A percentile compares a stretch with the other conserved stretches of the same genome.
These are phyloP conservation scores for Mungos mungo DNA, from an alignment of 2,113 vertebrate genomes.

Conservation along the genomic window DNA sequence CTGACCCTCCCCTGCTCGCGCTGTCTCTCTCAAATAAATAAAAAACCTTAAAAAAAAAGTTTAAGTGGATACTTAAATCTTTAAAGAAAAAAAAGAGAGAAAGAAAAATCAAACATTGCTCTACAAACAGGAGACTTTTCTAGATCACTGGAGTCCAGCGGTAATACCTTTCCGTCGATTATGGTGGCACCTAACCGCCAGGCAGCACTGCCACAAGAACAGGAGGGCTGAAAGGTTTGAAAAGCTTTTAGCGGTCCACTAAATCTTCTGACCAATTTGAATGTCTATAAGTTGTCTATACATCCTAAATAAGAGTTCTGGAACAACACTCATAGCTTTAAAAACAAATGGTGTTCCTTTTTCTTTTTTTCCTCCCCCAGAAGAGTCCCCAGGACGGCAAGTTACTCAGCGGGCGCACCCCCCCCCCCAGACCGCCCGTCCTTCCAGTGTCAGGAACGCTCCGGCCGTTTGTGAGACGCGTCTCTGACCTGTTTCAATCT, in stretches of 20 bases:
- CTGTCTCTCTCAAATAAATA: no score
- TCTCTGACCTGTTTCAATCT: neutral
- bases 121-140: neutral
- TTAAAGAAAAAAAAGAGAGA: neutral
- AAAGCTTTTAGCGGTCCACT: slow-evolving; percentile 65
- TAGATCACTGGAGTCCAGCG: neutral
- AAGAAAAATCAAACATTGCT: neutral
- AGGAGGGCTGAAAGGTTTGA: neutral
- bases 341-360: neutral
- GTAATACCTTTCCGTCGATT: slow-evolving; percentile 39
- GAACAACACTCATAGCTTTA: neutral
- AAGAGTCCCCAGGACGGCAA: neutral
- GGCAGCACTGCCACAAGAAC: slow-evolving; percentile 36
- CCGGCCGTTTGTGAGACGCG: neutral
- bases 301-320: slow-evolving; percentile 4
- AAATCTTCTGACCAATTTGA: slow-evolving; percentile 65
- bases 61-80: neutral
- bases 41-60: neutral
- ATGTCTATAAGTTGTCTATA: slow-evolving; percentile 41
- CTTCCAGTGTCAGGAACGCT: neutral
- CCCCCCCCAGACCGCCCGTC: neutral
- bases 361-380: neutral
- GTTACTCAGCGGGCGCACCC: neutral
- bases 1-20: no score
- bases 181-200: neutral